These are phyloP conservation scores for Pseudopleuronectes americanus DNA, from an alignment of 2,797 vertebrate species.

Conservation along the genomic window DNA sequence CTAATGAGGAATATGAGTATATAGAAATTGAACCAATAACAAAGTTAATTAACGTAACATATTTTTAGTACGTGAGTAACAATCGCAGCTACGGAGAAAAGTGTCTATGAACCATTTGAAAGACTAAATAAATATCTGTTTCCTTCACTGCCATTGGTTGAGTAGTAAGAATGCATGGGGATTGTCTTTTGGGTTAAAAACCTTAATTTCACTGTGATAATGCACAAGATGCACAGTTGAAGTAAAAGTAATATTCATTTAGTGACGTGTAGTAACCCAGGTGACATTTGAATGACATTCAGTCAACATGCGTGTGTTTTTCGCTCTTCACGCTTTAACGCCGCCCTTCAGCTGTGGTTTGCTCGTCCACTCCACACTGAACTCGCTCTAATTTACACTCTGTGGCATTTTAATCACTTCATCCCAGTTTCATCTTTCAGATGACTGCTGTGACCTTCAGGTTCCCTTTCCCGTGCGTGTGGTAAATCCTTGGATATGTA, in stretches of 20 bases:
- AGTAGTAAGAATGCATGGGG: too few relatives aligned
- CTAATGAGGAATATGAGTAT: too few relatives aligned
- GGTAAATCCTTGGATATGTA: constrained; percentile 26
- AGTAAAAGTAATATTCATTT: not conserved
- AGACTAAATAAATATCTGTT: too few relatives aligned
- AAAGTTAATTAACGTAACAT: too few relatives aligned
- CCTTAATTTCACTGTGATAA: not conserved
- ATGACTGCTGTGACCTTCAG: constrained; percentile 19
- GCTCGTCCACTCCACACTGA: constrained; percentile 8
- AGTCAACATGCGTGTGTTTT: not conserved
- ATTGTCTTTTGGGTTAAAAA: not conserved
- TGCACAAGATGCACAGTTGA: not conserved
- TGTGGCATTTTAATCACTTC: constrained; percentile 40
- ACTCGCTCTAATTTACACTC: constrained; percentile 30
- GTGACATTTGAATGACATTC: constrained; percentile 29
- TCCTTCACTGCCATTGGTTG: too few relatives aligned
- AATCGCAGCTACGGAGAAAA: too few relatives aligned
- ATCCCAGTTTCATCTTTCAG: constrained; percentile 23
- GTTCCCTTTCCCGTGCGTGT: not conserved
- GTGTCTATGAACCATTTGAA: too few relatives aligned
- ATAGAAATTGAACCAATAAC: too few relatives aligned
- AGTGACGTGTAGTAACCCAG: not conserved
- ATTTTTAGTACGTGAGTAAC: too few relatives aligned
- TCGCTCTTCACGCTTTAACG: not conserved
- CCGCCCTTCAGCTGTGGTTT: constrained; percentile 7